Evolutionary conservation across 2,888 invertebrate genomes (phyloP), one percentile per base, ranked within the genome.

Genomic region (Leptinotarsa juncta): DNA sequence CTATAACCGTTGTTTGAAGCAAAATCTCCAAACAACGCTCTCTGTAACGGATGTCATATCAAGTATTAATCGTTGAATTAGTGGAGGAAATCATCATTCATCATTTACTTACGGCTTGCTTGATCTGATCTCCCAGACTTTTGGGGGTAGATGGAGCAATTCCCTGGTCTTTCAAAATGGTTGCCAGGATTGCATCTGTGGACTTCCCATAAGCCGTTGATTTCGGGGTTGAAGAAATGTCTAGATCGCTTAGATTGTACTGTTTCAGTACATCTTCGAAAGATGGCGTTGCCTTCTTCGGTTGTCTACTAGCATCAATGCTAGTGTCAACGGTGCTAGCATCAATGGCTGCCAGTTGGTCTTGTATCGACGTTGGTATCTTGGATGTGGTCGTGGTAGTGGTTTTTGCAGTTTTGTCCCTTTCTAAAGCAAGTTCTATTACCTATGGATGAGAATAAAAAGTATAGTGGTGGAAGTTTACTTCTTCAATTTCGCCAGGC

Each of bases 161-260:
- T 57, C 94, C 94, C 84, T 93, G 91, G 82, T 93, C 91, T 87
- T 93, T 93, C 67, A 94, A 87, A 71, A 94, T 87, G 3, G 93
- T 92, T 0, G 94, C 93, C 42, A 94, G 88, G 77, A 94, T 87
- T 1, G 94, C 94, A 77, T 94, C 94, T 81, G 93, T 91, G 75
- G 91, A 91, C 81, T 91, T 91, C 16, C 92, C 92, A 73, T 89
- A 91, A 16, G 84, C 85, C 0, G 85, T 80, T 0, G 84, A 79
- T 3, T 83, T 77, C 10, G 85, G 81, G 14, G 83, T 76, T 5
- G 84, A 83, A 20, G 80, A 80, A 4, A 81, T 78, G 68, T 83
- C 82, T 7, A 83, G 53, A 15, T 79, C 84, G 42, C 82, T 79
- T 3, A 82, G 75, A 66, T 86, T 86, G 60, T 87, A 81, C 75